These are phyloP conservation scores for Malthinus flaveolus DNA, from an alignment of 2,888 invertebrate species.

Conservation along the genomic window DNA sequence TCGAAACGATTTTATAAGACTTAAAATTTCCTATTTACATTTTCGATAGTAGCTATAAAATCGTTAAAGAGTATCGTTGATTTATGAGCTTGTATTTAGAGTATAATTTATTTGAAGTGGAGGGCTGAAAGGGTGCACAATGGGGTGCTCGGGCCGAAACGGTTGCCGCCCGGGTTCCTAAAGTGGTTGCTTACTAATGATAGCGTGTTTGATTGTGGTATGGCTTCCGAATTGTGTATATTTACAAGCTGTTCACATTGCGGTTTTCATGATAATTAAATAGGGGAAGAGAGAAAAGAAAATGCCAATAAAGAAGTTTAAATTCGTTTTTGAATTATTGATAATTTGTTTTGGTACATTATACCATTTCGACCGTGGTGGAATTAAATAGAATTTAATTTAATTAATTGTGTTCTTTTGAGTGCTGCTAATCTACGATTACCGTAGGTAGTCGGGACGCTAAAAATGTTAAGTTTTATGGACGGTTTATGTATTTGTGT, in stretches of 20 bases:
- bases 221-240: slow-evolving; percentile 32
- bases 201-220: slow-evolving; percentile 33
- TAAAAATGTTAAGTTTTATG: background rate
- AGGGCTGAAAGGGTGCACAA: slow-evolving; percentile 34
- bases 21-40: slow-evolving; percentile 35
- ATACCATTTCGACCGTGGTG: background rate
- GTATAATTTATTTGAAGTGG: slow-evolving; percentile 41
- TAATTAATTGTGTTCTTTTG: background rate
- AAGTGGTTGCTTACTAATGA: slow-evolving; percentile 33
- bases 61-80: slow-evolving; percentile 37
- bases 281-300: slow-evolving; percentile 28
- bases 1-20: slow-evolving; percentile 13
- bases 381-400: slow-evolving; percentile 5
- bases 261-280: slow-evolving; percentile 30
- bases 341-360: slow-evolving; percentile 11
- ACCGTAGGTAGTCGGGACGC: no score
- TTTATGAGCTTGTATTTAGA: slow-evolving; percentile 40
- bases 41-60: slow-evolving; percentile 39
- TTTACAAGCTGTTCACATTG: slow-evolving; percentile 35
- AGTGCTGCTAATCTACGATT: no score
- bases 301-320: slow-evolving; percentile 23
- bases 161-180: slow-evolving; percentile 29
- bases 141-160: slow-evolving; percentile 29
- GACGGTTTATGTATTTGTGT: slow-evolving; percentile 2
- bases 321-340: slow-evolving; percentile 25